Conservation (phyloP, 1,140 invertebrate genomes). For the Drosophila lacteicornis region DNA sequence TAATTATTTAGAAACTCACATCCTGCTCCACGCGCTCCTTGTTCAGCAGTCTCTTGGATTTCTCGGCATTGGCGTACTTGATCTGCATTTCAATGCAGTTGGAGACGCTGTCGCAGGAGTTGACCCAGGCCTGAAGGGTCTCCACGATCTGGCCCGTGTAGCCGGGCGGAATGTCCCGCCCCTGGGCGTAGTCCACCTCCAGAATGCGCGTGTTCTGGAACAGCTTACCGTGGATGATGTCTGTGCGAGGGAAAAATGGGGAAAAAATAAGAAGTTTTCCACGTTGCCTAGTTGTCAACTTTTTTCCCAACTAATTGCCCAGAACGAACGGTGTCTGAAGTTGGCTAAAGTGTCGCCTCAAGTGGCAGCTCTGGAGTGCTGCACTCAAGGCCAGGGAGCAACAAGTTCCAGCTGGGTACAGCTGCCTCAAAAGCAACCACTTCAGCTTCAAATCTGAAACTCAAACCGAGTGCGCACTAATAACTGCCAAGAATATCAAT, state of each 20-base stretch:
- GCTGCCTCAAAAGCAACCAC: background rate
- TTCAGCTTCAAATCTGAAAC: background rate
- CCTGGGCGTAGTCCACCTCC: conserved; percentile 97
- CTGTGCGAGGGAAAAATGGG: conserved; percentile 83
- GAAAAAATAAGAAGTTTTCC: conserved; percentile 28
- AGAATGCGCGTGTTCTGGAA: conserved; percentile 97
- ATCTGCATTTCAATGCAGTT: conserved; percentile 96
- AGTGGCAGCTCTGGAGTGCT: conserved; percentile 36
- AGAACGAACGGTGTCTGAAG: conserved; percentile 36
- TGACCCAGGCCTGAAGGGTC: conserved; percentile 95
- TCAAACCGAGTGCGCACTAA: background rate
- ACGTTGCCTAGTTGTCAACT: conserved; percentile 22
- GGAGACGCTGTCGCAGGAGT: conserved; percentile 95
- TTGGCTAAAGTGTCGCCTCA: conserved; percentile 29
- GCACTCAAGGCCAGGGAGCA: conserved; percentile 13
- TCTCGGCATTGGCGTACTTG: conserved; percentile 93
- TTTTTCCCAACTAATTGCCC: conserved; percentile 41
- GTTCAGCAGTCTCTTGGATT: conserved; percentile 91
- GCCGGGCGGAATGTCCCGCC: conserved; percentile 94
- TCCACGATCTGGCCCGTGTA: conserved; percentile 91
- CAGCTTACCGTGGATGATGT: conserved; percentile 98
- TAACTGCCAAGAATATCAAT: background rate
- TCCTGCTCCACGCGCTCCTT: conserved; percentile 94
- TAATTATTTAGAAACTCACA: conserved; percentile 85
- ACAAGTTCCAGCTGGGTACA: conserved; percentile 24